phyloP scores from a whole-genome alignment of 2,888 invertebrate species.

The Craniophora ligustri region DNA sequence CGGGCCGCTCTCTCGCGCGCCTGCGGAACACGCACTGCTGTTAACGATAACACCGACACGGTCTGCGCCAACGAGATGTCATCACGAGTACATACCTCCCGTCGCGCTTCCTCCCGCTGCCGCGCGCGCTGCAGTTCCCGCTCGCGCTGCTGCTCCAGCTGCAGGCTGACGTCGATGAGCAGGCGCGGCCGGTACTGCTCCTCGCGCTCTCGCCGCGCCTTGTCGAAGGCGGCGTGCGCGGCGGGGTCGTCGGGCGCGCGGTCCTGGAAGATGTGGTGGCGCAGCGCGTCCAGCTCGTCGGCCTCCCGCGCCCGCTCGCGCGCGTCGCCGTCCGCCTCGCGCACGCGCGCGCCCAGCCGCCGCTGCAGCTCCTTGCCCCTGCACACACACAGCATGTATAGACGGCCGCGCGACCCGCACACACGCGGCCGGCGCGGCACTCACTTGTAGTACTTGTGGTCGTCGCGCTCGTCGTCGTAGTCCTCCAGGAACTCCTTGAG shows the following conservation, averaged over 20 bases:
- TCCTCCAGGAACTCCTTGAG: conserved; percentile 99
- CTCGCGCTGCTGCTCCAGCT: conserved; percentile 89
- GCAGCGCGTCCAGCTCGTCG: conserved; percentile 93
- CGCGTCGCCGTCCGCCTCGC: conserved; percentile 97
- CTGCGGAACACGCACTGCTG: conserved; percentile 80
- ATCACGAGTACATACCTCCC: conserved; percentile 52
- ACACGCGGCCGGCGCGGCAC: neutral
- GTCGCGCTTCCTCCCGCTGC: conserved; percentile 59
- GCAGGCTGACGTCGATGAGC: conserved; percentile 91
- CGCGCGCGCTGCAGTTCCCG: conserved; percentile 82
- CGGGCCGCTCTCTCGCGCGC: conserved; percentile 77
- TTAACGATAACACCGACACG: no score
- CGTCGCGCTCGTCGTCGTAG: conserved; percentile 99
- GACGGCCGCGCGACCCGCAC: no score
- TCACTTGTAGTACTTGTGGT: conserved; percentile 97
- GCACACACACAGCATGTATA: conserved; percentile 8
- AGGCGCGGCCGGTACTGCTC: conserved; percentile 95
- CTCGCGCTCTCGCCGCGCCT: conserved; percentile 90
- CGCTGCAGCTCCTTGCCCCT: conserved; percentile 96
- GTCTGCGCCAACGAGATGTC: no score
- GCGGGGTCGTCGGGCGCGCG: conserved; percentile 85
- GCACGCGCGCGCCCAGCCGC: conserved; percentile 96
- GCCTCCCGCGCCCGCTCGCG: conserved; percentile 96
- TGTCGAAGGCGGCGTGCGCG: conserved; percentile 61
- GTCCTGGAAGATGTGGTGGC: conserved; percentile 85